A percentile compares a stretch with the other conserved stretches of the same genome.
These are phyloP conservation scores for Heliconius melpomene DNA, from an alignment of 1,140 invertebrate species.

Conservation along the genomic window DNA sequence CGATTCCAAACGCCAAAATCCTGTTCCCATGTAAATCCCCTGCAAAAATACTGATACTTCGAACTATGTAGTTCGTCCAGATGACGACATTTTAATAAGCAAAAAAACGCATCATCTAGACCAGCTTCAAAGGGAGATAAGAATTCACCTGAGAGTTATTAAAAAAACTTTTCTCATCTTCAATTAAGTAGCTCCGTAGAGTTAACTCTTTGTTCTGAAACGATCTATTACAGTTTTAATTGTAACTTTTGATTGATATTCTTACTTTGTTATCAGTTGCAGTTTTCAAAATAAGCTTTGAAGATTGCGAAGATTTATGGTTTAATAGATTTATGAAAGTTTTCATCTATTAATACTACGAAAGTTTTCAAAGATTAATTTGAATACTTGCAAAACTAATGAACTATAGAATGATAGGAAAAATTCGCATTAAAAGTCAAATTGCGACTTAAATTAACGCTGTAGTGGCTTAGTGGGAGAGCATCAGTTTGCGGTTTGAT, in stretches of 20 bases:
- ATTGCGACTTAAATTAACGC: too few relatives aligned
- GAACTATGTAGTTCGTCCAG: too few relatives aligned
- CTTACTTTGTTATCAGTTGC: not conserved
- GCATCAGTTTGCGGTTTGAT: too few relatives aligned
- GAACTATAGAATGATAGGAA: too few relatives aligned
- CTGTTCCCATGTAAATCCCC: too few relatives aligned
- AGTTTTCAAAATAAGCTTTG: constrained; percentile 4
- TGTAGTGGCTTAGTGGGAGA: too few relatives aligned
- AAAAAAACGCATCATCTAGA: too few relatives aligned
- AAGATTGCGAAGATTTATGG: not conserved
- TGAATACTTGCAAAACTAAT: not conserved
- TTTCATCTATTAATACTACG: not conserved
- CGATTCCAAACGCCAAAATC: too few relatives aligned
- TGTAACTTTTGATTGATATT: constrained; percentile 16
- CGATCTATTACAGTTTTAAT: constrained; percentile 11
- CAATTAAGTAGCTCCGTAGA: not conserved
- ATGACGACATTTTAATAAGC: too few relatives aligned
- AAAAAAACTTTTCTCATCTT: constrained; percentile 15
- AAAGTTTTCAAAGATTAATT: not conserved
- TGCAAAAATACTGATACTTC: too few relatives aligned
- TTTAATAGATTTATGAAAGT: not conserved
- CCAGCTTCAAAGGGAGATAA: not conserved
- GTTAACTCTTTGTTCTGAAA: constrained; percentile 8
- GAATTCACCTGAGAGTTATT: not conserved
- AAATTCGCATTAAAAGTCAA: too few relatives aligned